A percentile compares a stretch with the other conserved stretches of the same genome.
phyloP scores from a whole-genome alignment of 2,797 vertebrate species.

The Takifugu ocellatus region DNA sequence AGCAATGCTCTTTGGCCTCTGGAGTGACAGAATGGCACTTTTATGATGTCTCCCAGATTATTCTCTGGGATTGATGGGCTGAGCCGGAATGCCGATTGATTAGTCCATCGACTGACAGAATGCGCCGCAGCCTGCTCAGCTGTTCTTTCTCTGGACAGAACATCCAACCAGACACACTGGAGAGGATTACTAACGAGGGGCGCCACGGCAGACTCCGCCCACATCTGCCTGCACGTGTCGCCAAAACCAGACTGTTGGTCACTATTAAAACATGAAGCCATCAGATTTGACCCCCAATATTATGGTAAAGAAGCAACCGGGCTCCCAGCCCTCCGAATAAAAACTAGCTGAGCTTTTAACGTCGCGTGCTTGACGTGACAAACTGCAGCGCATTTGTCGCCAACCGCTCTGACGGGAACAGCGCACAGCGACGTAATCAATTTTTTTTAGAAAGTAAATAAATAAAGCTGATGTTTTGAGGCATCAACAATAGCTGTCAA shows the following conservation, averaged over 20 bases:
- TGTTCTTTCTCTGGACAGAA: slow-evolving; percentile 63
- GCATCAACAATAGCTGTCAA: slow-evolving; percentile 17
- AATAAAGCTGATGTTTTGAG: slow-evolving; percentile 6
- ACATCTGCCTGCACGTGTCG: slow-evolving; percentile 32
- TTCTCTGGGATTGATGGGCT: slow-evolving; percentile 70
- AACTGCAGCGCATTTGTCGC: slow-evolving; percentile 23
- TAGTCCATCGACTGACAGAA: slow-evolving; percentile 73
- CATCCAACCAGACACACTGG: slow-evolving; percentile 58
- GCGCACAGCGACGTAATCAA: no score
- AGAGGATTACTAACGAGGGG: slow-evolving; percentile 68
- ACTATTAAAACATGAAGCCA: slow-evolving; percentile 20
- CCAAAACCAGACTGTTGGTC: slow-evolving; percentile 17
- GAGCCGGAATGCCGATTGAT: slow-evolving; percentile 74
- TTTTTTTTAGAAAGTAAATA: slow-evolving; percentile 1
- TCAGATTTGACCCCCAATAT: slow-evolving; percentile 17
- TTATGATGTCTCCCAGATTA: slow-evolving; percentile 78
- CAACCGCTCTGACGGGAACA: slow-evolving; percentile 6
- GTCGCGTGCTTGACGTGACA: slow-evolving; percentile 18
- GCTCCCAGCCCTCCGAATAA: neutral
- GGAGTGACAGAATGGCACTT: slow-evolving; percentile 67
- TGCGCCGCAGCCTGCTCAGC: slow-evolving; percentile 63
- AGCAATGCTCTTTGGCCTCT: slow-evolving; percentile 52
- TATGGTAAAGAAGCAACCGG: slow-evolving; percentile 1
- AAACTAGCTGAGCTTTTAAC: slow-evolving; percentile 7
- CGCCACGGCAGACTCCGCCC: slow-evolving; percentile 39